Evolutionary conservation across 2,888 invertebrate genomes (phyloP).

Genomic region (Hirtodrosophila duncani): DNA sequence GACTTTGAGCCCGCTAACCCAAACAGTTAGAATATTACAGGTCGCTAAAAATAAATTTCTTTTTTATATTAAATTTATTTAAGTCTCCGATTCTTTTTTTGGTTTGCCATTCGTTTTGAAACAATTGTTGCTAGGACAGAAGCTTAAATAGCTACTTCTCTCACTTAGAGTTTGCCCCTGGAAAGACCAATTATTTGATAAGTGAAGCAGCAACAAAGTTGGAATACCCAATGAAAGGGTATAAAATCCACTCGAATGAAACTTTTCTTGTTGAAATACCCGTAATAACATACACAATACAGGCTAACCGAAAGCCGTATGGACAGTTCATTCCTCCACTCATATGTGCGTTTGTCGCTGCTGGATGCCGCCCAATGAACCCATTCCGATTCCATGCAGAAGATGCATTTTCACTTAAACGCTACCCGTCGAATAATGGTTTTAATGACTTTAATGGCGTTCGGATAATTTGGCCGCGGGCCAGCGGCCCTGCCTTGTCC

Average conservation of each 20-base stretch:
- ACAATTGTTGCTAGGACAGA: too few relatives aligned
- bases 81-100: too few relatives aligned
- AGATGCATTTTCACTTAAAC: conserved; percentile 71
- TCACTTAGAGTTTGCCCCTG: too few relatives aligned
- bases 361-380: conserved; percentile 20
- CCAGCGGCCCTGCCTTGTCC: conserved; percentile 30
- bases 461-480: conserved; percentile 63
- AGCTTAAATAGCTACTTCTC: too few relatives aligned
- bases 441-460: conserved; percentile 72
- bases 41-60: too few relatives aligned
- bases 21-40: too few relatives aligned
- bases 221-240: too few relatives aligned
- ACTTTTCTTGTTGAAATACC: conserved; percentile 38
- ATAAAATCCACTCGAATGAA: conserved; percentile 48
- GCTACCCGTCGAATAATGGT: conserved; percentile 67
- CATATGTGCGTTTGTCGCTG: conserved; percentile 43
- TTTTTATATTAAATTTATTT: too few relatives aligned
- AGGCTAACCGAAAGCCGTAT: background rate
- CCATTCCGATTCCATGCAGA: conserved; percentile 37
- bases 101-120: too few relatives aligned
- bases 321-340: background rate
- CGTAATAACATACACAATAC: conserved; percentile 51
- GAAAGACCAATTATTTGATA: too few relatives aligned
- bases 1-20: too few relatives aligned
- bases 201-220: too few relatives aligned